Percentiles rank a stretch among this genome's conserved stretches.
Evolutionary conservation across 2,113 vertebrate species (phyloP).

Genomic region (Xerus inauris): DNA sequence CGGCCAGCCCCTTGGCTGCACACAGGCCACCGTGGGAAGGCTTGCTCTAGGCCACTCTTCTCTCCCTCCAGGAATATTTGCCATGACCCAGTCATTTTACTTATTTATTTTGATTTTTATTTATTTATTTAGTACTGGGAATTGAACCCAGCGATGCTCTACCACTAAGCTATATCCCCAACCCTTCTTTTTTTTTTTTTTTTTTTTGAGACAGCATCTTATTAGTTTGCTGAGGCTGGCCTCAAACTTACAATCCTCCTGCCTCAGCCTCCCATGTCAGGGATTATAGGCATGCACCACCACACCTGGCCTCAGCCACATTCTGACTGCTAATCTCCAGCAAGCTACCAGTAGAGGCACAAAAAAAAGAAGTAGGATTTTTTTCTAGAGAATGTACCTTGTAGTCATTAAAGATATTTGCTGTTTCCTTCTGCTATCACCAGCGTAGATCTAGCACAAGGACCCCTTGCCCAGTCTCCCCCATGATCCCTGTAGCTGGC

Average conservation of each 20-base stretch:
- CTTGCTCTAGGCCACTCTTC: neutral
- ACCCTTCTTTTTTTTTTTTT: neutral
- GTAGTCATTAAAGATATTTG: neutral
- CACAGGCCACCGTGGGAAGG: neutral
- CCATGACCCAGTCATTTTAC: neutral
- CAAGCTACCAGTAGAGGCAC: neutral
- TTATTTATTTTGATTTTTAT: too few species aligned
- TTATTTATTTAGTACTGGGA: neutral
- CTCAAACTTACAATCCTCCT: neutral
- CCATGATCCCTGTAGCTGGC: neutral
- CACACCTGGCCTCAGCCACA: neutral
- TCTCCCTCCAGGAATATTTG: neutral
- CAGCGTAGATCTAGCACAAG: neutral
- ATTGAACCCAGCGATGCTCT: neutral
- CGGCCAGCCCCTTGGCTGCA: neutral
- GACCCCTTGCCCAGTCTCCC: fast-evolving
- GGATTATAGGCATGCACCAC: neutral
- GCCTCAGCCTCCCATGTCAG: neutral
- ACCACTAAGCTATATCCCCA: neutral
- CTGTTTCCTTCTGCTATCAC: neutral
- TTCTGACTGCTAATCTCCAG: neutral
- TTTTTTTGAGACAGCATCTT: neutral
- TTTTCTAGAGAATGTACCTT: neutral
- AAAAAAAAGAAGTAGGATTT: neutral
- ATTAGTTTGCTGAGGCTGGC: neutral